Percentiles rank a stretch among this genome's conserved stretches.
phyloP scores from a whole-genome alignment of 2,797 vertebrate species.

The Sebastes steindachneri region DNA sequence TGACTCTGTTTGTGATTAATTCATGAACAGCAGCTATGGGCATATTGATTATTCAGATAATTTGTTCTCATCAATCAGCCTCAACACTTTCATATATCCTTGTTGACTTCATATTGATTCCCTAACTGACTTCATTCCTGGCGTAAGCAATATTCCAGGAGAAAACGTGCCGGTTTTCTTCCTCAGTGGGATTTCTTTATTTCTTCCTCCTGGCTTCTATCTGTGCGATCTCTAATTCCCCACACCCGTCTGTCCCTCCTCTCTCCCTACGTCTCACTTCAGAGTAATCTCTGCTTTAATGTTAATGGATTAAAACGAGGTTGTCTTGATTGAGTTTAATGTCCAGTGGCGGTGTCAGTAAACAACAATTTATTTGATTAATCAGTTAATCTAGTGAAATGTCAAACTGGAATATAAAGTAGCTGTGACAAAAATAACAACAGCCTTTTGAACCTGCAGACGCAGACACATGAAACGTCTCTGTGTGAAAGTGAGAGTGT shows the following conservation, averaged over 20 bases:
- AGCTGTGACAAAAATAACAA: conserved; percentile 31
- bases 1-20: conserved; percentile 74
- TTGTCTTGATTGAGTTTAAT: conserved; percentile 58
- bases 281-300: conserved; percentile 45
- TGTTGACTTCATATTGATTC: conserved; percentile 76
- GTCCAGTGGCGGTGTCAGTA: conserved; percentile 67
- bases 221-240: conserved; percentile 45
- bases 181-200: conserved; percentile 48
- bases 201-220: conserved; percentile 33
- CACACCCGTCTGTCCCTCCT: conserved; percentile 31
- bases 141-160: conserved; percentile 61
- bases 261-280: conserved; percentile 29
- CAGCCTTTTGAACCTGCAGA: conserved; percentile 26
- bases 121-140: conserved; percentile 65
- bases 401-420: conserved; percentile 71
- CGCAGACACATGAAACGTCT: conserved; percentile 15
- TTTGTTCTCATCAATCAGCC: conserved; percentile 82
- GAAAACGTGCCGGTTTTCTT: conserved; percentile 45
- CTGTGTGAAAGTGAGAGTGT: background rate
- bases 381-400: conserved; percentile 67
- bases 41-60: conserved; percentile 82
- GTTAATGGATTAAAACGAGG: conserved; percentile 60
- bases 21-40: conserved; percentile 76
- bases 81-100: conserved; percentile 77
- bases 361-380: conserved; percentile 71